These are phyloP conservation scores for Cordylochernes scorpioides DNA, from an alignment of 2,888 invertebrate genomes.

Conservation along the genomic window DNA sequence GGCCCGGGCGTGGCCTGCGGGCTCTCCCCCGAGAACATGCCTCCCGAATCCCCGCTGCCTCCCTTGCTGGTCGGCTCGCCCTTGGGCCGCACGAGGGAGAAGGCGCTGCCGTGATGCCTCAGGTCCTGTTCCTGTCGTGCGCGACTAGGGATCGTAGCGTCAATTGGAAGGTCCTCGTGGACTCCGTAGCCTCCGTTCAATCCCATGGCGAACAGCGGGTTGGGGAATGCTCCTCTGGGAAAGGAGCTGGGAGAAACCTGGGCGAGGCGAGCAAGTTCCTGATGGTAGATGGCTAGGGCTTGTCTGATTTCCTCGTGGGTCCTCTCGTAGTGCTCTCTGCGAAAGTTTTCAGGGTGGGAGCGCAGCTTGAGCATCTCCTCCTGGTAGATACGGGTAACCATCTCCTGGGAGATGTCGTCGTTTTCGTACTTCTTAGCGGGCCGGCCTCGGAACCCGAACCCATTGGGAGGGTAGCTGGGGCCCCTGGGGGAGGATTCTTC, in stretches of 20 bases:
- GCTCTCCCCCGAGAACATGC: neutral
- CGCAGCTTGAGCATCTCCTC: slow-evolving; percentile 80
- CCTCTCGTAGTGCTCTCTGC: slow-evolving; percentile 17
- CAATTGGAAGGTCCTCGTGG: slow-evolving; percentile 4
- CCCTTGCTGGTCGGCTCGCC: slow-evolving; percentile 43
- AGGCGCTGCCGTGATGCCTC: slow-evolving; percentile 28
- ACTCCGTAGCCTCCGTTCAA: neutral
- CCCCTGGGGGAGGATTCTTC: too few species aligned
- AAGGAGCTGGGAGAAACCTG: slow-evolving; percentile 9
- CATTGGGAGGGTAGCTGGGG: too few species aligned
- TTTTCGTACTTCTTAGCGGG: slow-evolving; percentile 31
- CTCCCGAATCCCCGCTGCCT: neutral
- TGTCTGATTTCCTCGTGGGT: slow-evolving; percentile 63
- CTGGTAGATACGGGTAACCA: slow-evolving; percentile 76
- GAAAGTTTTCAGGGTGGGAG: slow-evolving; percentile 22
- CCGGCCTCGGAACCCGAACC: too few species aligned
- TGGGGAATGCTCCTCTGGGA: neutral
- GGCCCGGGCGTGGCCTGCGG: slow-evolving; percentile 34
- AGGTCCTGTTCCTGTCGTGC: slow-evolving; percentile 5
- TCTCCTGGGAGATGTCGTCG: slow-evolving; percentile 85
- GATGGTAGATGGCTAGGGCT: slow-evolving; percentile 68
- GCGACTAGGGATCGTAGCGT: slow-evolving; percentile 3
- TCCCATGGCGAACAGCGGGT: neutral
- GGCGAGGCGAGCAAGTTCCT: slow-evolving; percentile 67
- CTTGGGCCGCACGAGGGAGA: slow-evolving; percentile 60